Evolutionary conservation across 2,113 vertebrate genomes (phyloP).

Genomic region (Sturnus vulgaris): DNA sequence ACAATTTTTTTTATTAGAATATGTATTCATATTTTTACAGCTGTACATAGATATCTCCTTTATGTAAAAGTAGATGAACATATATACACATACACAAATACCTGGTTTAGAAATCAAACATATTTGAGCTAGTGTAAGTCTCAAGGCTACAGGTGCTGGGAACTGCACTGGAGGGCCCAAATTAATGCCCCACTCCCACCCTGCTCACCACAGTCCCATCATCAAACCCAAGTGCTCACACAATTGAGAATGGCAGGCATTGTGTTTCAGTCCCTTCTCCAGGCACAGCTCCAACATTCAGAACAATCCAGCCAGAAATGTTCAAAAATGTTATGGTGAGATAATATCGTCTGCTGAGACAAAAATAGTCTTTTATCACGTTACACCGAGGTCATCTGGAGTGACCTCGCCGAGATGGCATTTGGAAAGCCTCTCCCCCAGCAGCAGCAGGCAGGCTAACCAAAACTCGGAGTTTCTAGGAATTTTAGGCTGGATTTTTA

Average conservation of each 20-base stretch:
- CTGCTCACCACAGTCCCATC: neutral
- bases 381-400: neutral
- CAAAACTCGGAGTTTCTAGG: neutral
- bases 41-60: too few species aligned
- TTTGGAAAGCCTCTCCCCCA: neutral
- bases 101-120: neutral
- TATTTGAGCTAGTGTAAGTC: neutral
- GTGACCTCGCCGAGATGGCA: neutral
- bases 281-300: constrained; percentile 29
- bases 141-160: neutral
- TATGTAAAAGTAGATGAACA: too few species aligned
- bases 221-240: neutral
- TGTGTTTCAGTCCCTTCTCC: neutral
- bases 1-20: neutral
- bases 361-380: neutral
- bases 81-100: accelerated
- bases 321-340: constrained; percentile 27
- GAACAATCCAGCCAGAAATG: constrained; percentile 3
- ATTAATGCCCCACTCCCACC: neutral
- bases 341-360: constrained; percentile 27
- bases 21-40: too few species aligned
- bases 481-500: neutral
- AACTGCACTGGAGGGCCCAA: neutral
- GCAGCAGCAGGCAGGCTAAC: neutral
- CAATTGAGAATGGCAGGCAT: constrained; percentile 14